Percentiles rank a stretch among this genome's conserved stretches.
phyloP scores from a whole-genome alignment of 2,888 invertebrate genomes.

The Pandemis corylana region DNA sequence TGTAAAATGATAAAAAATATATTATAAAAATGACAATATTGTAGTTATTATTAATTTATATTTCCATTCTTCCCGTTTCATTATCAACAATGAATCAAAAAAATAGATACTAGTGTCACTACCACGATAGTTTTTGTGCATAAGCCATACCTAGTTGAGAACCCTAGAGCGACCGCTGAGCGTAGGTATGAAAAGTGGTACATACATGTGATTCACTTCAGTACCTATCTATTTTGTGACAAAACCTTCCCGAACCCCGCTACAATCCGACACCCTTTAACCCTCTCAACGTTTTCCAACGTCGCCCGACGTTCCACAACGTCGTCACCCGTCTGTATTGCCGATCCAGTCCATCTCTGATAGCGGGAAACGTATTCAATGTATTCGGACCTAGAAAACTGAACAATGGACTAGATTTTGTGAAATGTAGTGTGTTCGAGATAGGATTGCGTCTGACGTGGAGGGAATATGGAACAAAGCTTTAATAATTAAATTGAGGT shows the following conservation, averaged over 20 bases:
- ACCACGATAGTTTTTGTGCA: too few species aligned
- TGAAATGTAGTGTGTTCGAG: conserved; percentile 11
- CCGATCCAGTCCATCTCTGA: neutral
- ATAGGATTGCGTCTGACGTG: conserved; percentile 6
- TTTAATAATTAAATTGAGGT: neutral
- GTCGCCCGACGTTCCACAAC: neutral
- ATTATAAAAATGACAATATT: too few species aligned
- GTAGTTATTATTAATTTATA: too few species aligned
- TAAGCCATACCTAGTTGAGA: too few species aligned
- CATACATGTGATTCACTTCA: too few species aligned
- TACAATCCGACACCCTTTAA: neutral
- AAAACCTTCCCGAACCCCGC: neutral
- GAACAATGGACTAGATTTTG: conserved; percentile 20
- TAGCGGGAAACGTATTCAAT: conserved; percentile 8
- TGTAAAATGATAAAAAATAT: too few species aligned
- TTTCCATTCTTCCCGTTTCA: too few species aligned
- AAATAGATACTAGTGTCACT: too few species aligned
- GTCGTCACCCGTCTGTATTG: neutral
- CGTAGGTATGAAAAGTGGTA: too few species aligned
- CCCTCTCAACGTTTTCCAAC: neutral
- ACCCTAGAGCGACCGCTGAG: too few species aligned
- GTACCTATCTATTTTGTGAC: too few species aligned
- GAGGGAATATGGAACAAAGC: neutral
- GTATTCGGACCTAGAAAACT: conserved; percentile 15
- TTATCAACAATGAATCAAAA: too few species aligned